Base-by-base conservation (phyloP, 64 coral and sea anemone species). In the Montipora sp. region DNA sequence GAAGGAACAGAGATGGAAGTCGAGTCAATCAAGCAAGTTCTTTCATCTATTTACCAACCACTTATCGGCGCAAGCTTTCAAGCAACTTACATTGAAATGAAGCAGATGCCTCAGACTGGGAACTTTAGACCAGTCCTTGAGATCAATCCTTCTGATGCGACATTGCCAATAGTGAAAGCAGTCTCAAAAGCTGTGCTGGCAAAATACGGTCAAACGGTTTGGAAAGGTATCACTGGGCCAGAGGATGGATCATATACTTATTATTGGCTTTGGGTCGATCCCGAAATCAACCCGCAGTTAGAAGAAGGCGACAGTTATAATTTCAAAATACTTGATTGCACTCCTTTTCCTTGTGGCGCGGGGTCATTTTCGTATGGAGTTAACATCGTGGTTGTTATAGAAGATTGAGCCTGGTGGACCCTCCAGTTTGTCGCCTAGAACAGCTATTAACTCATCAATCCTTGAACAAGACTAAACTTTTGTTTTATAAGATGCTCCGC, bases 151-250 rank as follows among this genome's bases (percentile, higher is more conserved):
- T 2, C 1, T 8, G 19, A 48, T 7, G 7, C 43, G 0, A 3
- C 67, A 3, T 16, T 10, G 18, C 6, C 0, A 1, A 93, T 45
- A n/a, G 59, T 93, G 7, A 0, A 2, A 11, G 7, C 20, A 58
- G 87, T 93, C 47, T 80, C 47, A 55, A 20, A 3, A 4, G 24
- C 6, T 13, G 83, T 74, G 47, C 2, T 58, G 12, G 2, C 45
- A 22, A 43, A 7, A 13, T 87, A 87, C 57, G 65, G 75, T 5
- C 1, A 12, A 12, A 1, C 0, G 5, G 47, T 93, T 12, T 93
- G 83, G 91, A 93, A 93, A 79, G 91, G 91, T 14, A 93, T 93
- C 5, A 93, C 83, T n/a, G 59, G 81, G 1, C 74, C 48, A 1
- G 20, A 80, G 23, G 73, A 72, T n/a, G 51, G 44, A 0, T 36